phyloP scores from a whole-genome alignment of 2,797 vertebrate genomes.

The Prionace glauca region DNA sequence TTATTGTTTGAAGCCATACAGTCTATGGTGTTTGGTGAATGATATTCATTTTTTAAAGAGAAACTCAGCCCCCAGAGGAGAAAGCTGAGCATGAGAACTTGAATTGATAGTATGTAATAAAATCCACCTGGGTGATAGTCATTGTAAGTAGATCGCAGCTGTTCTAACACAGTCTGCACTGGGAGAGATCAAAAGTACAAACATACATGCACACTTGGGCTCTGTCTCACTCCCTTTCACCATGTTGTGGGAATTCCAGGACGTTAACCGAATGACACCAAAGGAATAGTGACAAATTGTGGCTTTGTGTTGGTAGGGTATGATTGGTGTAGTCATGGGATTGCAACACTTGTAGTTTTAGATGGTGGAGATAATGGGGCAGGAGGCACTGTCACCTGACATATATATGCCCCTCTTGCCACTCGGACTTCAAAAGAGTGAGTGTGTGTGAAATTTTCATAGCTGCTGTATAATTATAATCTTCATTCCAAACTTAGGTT shows the following conservation, averaged over 20 bases:
- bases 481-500: not conserved
- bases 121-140: not conserved
- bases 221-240: too few species aligned
- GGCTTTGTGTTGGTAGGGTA: not conserved
- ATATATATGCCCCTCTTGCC: not conserved
- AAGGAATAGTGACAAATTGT: not conserved
- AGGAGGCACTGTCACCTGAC: not conserved
- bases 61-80: not conserved
- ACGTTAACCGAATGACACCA: not conserved
- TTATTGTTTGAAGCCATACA: not conserved
- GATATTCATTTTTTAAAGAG: not conserved
- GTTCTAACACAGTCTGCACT: not conserved
- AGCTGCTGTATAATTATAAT: not conserved
- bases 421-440: not conserved
- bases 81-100: not conserved
- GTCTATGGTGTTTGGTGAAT: not conserved
- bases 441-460: not conserved
- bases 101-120: not conserved
- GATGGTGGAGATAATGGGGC: not conserved
- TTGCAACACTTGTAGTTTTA: not conserved
- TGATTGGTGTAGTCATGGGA: not conserved
- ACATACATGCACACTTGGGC: not conserved
- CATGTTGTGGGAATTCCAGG: not conserved
- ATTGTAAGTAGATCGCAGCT: not conserved
- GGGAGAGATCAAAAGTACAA: not conserved